These are phyloP conservation scores for Lutraria rhynchaena DNA, from an alignment of 1,140 invertebrate genomes.

Conservation along the genomic window DNA sequence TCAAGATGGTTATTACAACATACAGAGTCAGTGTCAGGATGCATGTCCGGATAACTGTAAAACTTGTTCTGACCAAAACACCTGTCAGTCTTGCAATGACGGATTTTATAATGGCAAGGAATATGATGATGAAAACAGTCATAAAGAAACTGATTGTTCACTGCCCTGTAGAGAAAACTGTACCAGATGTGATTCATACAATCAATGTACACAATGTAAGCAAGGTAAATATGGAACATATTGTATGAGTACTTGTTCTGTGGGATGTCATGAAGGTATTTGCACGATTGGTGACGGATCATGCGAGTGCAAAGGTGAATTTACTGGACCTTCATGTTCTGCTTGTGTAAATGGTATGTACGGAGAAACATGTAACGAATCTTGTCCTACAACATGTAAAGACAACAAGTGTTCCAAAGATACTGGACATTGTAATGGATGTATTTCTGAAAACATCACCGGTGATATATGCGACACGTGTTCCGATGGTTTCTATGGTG, in stretches of 20 bases:
- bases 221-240: not conserved
- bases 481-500: not conserved
- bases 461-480: not conserved
- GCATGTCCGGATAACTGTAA: not conserved
- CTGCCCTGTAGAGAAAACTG: no score
- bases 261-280: not conserved
- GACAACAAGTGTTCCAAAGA: no score
- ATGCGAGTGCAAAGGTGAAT: not conserved
- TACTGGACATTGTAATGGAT: no score
- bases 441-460: not conserved
- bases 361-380: no score
- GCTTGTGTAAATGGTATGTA: no score
- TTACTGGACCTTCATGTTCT: not conserved
- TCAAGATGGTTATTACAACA: not conserved
- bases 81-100: not conserved
- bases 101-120: constrained; percentile 10
- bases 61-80: not conserved
- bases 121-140: not conserved
- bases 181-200: no score
- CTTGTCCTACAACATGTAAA: not conserved
- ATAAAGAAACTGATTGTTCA: not conserved
- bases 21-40: not conserved
- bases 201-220: not conserved
- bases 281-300: not conserved
- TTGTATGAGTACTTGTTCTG: not conserved